Evolutionary conservation across 2,888 invertebrate genomes (phyloP).

Genomic region (Pristionchus maxplancki): DNA sequence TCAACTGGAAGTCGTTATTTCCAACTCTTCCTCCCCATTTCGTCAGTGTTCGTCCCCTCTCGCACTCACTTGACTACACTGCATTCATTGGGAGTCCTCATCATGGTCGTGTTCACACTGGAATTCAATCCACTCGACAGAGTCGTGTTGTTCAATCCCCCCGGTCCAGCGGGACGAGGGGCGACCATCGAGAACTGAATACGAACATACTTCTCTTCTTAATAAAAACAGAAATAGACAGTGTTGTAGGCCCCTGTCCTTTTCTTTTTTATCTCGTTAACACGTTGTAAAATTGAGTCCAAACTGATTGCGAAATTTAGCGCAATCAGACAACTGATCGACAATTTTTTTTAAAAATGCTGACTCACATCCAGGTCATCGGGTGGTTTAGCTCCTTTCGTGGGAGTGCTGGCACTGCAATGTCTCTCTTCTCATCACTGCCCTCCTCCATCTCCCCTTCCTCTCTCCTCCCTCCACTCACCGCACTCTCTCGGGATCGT

Average conservation of each 20-base stretch:
- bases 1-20: too few relatives aligned
- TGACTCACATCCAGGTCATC: constrained; percentile 45
- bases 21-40: too few relatives aligned
- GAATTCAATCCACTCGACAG: constrained; percentile 34
- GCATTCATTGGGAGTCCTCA: neutral
- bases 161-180: neutral
- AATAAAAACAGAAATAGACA: too few relatives aligned
- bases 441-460: neutral
- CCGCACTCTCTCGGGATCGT: constrained; percentile 55
- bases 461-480: constrained; percentile 33
- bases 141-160: constrained; percentile 40
- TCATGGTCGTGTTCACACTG: neutral
- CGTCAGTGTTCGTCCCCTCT: too few relatives aligned
- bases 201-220: neutral
- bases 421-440: neutral
- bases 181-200: constrained; percentile 22
- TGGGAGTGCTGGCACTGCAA: constrained; percentile 46
- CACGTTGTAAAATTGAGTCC: too few relatives aligned
- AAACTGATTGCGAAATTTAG: too few relatives aligned
- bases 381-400: constrained; percentile 40
- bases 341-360: neutral
- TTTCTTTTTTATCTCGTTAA: too few relatives aligned
- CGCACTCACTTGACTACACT: constrained; percentile 41
- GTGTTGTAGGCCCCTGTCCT: too few relatives aligned
- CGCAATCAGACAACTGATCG: too few relatives aligned